These are phyloP conservation scores for Colinus virginianus DNA, from an alignment of 2,113 vertebrate species.

Conservation along the genomic window DNA sequence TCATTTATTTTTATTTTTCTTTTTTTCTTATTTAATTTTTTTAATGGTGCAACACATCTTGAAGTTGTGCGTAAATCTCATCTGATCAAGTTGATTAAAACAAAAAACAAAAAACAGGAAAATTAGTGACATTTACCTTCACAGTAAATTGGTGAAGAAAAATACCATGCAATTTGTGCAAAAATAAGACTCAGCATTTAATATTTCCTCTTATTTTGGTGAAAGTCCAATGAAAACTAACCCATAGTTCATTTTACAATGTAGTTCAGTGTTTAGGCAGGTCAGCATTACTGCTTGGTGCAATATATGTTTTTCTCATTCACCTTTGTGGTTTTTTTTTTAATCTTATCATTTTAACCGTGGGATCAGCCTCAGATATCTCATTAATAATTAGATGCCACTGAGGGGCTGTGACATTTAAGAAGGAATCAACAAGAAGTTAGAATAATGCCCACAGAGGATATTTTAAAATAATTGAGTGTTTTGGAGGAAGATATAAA, in stretches of 20 bases:
- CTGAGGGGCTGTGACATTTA: not conserved
- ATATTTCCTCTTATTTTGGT: not conserved
- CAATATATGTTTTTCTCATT: not conserved
- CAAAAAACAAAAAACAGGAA: not conserved
- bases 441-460: not conserved
- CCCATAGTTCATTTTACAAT: not conserved
- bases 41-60: conserved; percentile 36
- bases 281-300: not conserved
- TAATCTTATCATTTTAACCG: not conserved
- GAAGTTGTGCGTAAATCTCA: conserved; percentile 25
- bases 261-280: not conserved
- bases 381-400: not conserved
- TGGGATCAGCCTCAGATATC: not conserved
- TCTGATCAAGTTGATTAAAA: conserved; percentile 36
- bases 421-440: not conserved
- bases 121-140: conserved; percentile 37
- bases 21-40: not conserved
- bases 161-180: not conserved
- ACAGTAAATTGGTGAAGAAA: not conserved
- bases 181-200: not conserved
- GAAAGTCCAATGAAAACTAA: not conserved
- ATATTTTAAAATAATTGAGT: not conserved
- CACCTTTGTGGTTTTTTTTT: not conserved
- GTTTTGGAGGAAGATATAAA: not conserved
- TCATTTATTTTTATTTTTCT: not conserved